Evolutionary conservation across 1,140 invertebrate genomes (phyloP).

Genomic region (Pseudobourletiella spinata): DNA sequence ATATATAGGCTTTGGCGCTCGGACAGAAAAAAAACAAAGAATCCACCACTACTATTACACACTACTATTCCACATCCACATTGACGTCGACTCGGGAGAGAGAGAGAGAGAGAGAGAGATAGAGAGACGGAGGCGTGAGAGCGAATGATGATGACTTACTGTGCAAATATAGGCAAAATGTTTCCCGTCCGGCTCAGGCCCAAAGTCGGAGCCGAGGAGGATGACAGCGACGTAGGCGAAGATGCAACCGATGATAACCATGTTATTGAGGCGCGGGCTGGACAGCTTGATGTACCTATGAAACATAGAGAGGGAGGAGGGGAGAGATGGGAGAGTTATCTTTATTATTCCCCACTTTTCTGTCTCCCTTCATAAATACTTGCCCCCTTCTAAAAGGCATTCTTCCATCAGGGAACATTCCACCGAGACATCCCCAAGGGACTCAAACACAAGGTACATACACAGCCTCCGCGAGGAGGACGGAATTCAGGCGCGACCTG

Average conservation of each 20-base stretch:
- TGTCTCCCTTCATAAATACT: too few relatives aligned
- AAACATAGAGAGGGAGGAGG: slow-evolving; percentile 3
- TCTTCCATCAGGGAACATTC: too few relatives aligned
- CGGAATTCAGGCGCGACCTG: too few relatives aligned
- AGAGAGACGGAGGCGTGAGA: slow-evolving; percentile 48
- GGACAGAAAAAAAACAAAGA: too few relatives aligned
- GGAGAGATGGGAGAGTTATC: too few relatives aligned
- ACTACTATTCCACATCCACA: too few relatives aligned
- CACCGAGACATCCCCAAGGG: too few relatives aligned
- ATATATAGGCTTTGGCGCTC: neutral
- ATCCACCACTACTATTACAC: too few relatives aligned
- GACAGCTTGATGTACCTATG: slow-evolving; percentile 84
- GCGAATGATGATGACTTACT: slow-evolving; percentile 51
- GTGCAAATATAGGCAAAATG: slow-evolving; percentile 74
- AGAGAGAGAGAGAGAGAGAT: slow-evolving; percentile 58
- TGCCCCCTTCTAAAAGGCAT: too few relatives aligned
- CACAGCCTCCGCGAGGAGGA: too few relatives aligned
- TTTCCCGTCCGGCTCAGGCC: slow-evolving; percentile 42
- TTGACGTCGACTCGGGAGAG: neutral
- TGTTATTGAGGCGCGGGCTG: slow-evolving; percentile 90
- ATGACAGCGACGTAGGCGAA: slow-evolving; percentile 89
- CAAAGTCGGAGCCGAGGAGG: slow-evolving; percentile 54
- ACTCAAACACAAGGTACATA: too few relatives aligned
- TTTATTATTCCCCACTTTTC: too few relatives aligned
- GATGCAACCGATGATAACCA: slow-evolving; percentile 88